Base-by-base conservation (phyloP, 2,797 vertebrate species). In the Sebastes baramenuke region DNA sequence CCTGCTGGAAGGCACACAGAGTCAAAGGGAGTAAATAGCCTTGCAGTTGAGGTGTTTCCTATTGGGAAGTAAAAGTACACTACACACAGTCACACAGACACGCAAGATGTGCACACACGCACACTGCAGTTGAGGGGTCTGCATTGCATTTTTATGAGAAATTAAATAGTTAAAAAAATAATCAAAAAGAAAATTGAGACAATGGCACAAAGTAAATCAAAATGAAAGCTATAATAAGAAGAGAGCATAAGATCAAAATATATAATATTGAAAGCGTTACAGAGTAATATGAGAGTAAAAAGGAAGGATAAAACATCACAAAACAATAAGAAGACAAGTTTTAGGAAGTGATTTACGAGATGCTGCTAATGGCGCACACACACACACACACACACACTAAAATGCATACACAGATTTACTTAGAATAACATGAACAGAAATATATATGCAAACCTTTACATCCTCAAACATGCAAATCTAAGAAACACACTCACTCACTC, bases 21-120 rank as follows among this genome's bases (percentile, higher is more conserved):
- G 76, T 92, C 89, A 93, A 92, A 93, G 82, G 85, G 87, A 86
- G 86, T 92, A 92, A 92, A 94, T 88, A 87, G 78, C 79, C 85
- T 84, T 91, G 87, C 82, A 92, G 81, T 93, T 81, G 64, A 94
- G 88, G 91, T 95, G 94, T 93, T 95, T 95, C 93, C 93, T 92
- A 71, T 81, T 83, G 82, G 80, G 73, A 82, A n/a, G 60, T 75
- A 83, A 67, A 69, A 42, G 54, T 69, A 58, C 9, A 56, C 46
- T 12, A 54, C 34, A 68, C 55, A 24, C 32, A 56, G 68, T 25
- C 55, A 13, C 25, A 59, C 29, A 46, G 2, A 58, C 25, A 83
- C 2, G 24, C 56, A 46, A 59, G 16, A 29, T 61, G 67, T 61
- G 27, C 64, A 70, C 16, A 67, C 24, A 22, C 55, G 34, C 32